Percentiles rank a stretch among this genome's conserved stretches.
Conservation (phyloP, 1,140 invertebrate genomes). For the Ceratoteleas bidentatus region DNA sequence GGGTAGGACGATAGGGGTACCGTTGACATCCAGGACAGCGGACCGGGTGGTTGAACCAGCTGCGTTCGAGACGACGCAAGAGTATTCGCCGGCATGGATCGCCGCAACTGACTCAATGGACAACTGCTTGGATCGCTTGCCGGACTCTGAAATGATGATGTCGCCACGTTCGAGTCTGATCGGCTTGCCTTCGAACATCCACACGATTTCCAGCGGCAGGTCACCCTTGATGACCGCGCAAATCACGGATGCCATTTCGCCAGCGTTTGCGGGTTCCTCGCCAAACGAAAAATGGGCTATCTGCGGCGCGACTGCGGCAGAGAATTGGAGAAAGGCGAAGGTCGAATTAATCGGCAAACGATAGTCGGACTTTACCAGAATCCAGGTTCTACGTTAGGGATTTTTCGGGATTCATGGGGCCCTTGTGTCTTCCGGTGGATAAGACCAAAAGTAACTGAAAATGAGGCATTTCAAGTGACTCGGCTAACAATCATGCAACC, state of each 20-base stretch:
- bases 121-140: conserved; percentile 85
- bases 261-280: conserved; percentile 86
- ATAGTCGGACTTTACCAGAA: no score
- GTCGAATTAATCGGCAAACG: neutral
- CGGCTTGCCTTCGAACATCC: conserved; percentile 85
- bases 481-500: neutral
- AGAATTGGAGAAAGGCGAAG: neutral
- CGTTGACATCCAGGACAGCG: conserved; percentile 87
- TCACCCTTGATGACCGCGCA: conserved; percentile 90
- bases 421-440: no score
- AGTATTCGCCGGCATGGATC: conserved; percentile 85
- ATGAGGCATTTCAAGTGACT: neutral
- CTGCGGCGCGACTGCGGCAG: conserved; percentile 83
- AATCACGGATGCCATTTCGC: conserved; percentile 86
- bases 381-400: no score
- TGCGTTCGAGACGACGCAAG: conserved; percentile 87
- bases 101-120: conserved; percentile 84
- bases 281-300: conserved; percentile 85
- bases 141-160: conserved; percentile 83
- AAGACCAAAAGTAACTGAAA: neutral
- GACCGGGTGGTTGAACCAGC: conserved; percentile 86
- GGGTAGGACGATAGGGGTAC: conserved; percentile 76
- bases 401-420: no score
- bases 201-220: conserved; percentile 86
- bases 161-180: conserved; percentile 79